These are phyloP conservation scores for Trichonephila clavata DNA, from an alignment of 1,140 invertebrate species.

Conservation along the genomic window DNA sequence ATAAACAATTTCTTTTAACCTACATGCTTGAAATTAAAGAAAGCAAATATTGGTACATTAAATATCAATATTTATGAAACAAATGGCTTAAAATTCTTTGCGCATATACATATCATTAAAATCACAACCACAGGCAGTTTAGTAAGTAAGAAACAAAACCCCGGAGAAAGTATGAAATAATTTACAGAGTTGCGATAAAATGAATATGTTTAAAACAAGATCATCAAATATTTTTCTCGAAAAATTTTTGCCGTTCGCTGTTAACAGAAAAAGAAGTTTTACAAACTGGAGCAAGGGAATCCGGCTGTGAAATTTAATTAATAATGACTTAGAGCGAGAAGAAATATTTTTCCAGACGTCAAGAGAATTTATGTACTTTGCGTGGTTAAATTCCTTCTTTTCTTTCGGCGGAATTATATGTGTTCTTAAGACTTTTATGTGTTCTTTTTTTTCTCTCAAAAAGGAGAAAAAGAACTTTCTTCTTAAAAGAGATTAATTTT, in stretches of 20 bases:
- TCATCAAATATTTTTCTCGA: background rate
- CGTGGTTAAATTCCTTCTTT: background rate
- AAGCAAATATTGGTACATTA: background rate
- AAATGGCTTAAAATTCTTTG: background rate
- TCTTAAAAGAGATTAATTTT: background rate
- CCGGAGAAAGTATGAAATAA: background rate
- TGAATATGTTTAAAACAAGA: conserved; percentile 24
- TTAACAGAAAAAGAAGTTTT: background rate
- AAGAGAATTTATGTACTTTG: conserved; percentile 18
- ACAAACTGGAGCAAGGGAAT: background rate
- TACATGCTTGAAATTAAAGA: background rate
- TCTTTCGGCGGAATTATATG: background rate
- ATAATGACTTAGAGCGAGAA: conserved; percentile 16
- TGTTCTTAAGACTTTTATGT: background rate
- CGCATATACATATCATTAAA: background rate
- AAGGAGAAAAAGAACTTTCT: background rate
- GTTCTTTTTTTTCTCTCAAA: background rate
- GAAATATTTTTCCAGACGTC: conserved; percentile 23
- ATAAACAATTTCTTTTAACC: no score
- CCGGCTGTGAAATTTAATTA: conserved; percentile 38
- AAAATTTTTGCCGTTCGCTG: background rate
- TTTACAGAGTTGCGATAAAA: background rate
- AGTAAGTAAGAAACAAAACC: background rate
- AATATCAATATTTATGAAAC: background rate
- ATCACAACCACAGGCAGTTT: background rate